Conservation (phyloP, 2,797 vertebrate species). For the Falco cherrug region DNA sequence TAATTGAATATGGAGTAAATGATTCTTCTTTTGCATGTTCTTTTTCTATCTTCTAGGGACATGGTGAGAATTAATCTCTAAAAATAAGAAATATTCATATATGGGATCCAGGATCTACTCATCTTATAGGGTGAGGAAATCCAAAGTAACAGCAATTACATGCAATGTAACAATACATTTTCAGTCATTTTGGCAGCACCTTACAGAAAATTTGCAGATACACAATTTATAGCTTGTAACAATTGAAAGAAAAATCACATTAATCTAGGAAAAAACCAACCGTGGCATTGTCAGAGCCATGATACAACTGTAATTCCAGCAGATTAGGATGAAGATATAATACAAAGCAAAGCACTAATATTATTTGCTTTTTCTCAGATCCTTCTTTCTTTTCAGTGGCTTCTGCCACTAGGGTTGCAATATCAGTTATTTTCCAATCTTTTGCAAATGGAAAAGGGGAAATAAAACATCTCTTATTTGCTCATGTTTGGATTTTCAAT, state of each 20-base stretch:
- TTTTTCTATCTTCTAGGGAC: neutral
- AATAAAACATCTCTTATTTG: constrained; percentile 52
- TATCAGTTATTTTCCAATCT: constrained; percentile 56
- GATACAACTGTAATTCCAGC: constrained; percentile 6
- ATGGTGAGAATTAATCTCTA: neutral
- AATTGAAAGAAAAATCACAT: constrained; percentile 9
- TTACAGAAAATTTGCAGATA: neutral
- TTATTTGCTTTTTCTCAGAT: constrained; percentile 33
- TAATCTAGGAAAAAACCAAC: neutral
- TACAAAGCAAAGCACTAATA: constrained; percentile 20
- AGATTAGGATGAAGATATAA: constrained; percentile 31
- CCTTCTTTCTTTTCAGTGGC: constrained; percentile 13
- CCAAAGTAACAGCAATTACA: neutral
- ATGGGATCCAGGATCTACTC: neutral
- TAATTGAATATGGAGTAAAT: neutral
- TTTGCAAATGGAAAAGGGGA: constrained; percentile 38
- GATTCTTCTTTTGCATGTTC: neutral
- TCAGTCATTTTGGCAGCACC: neutral
- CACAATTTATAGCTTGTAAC: neutral
- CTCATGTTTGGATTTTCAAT: constrained; percentile 51
- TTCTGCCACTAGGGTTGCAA: neutral
- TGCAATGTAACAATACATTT: neutral
- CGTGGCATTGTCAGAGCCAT: neutral
- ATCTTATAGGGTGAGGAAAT: neutral
- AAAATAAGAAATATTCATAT: neutral